Evolutionary conservation across 2,113 vertebrate genomes (phyloP).

Genomic region (Verasper variegatus): DNA sequence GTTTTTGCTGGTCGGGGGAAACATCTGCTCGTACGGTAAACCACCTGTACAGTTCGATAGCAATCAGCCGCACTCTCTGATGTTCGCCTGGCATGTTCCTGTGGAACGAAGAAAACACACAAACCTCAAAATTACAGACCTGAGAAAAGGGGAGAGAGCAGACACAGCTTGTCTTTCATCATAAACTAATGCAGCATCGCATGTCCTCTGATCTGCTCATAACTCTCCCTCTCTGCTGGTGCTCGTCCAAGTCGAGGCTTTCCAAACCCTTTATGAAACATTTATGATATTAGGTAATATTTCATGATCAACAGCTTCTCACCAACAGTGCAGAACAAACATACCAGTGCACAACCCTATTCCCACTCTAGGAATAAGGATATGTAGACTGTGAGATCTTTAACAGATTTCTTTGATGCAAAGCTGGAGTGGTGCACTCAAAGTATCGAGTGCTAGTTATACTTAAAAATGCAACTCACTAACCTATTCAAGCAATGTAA

Average conservation of each 20-base stretch:
- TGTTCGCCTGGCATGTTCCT: conserved; percentile 60
- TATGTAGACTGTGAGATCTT: not conserved
- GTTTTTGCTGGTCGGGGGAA: conserved; percentile 51
- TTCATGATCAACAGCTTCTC: conserved; percentile 25
- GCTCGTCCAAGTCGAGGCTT: conserved; percentile 30
- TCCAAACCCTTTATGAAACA: conserved; percentile 29
- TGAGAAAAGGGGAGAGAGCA: conserved; percentile 32
- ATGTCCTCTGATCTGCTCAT: conserved; percentile 50
- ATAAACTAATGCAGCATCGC: conserved; percentile 62
- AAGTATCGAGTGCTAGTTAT: too few relatives aligned
- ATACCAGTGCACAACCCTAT: not conserved
- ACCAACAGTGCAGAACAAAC: conserved; percentile 9
- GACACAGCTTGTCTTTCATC: conserved; percentile 69
- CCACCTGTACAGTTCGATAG: conserved; percentile 71
- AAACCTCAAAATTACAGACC: conserved; percentile 73
- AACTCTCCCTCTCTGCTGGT: conserved; percentile 44
- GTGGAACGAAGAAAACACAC: conserved; percentile 56
- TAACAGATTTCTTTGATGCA: not conserved
- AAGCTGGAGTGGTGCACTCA: not conserved
- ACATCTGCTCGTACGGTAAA: conserved; percentile 70
- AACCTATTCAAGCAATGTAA: not conserved
- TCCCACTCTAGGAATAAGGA: not conserved
- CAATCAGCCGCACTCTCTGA: conserved; percentile 64
- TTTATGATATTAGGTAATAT: conserved; percentile 29
- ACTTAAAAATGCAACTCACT: too few relatives aligned